These are phyloP conservation scores for Spisula solida DNA, from an alignment of 2,888 invertebrate genomes.

Conservation along the genomic window DNA sequence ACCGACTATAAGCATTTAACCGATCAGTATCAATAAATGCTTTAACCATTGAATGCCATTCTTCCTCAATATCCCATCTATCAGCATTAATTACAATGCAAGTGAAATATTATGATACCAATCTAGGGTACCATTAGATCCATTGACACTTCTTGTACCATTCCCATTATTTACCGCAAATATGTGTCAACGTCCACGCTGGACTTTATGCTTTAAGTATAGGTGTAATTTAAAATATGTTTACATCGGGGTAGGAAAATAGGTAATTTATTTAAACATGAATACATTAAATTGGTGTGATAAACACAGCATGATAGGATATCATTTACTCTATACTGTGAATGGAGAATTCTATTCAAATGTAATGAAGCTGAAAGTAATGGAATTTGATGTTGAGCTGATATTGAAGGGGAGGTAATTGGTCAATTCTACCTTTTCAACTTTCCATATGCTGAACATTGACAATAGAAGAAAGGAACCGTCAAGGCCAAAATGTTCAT, in stretches of 20 bases:
- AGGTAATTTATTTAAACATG: constrained; percentile 30
- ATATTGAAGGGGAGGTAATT: constrained; percentile 9
- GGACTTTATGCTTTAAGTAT: constrained; percentile 4
- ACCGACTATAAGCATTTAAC: neutral
- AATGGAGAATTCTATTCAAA: constrained; percentile 14
- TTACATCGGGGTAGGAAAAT: constrained; percentile 22
- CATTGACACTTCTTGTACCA: neutral
- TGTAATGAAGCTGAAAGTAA: constrained; percentile 32
- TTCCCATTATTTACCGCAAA: constrained; percentile 36
- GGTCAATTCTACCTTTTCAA: neutral
- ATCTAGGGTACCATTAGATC: constrained; percentile 13
- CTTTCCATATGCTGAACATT: too few species aligned
- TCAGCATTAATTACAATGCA: neutral
- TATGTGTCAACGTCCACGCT: constrained; percentile 33
- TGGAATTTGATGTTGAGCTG: constrained; percentile 14
- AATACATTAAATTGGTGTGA: constrained; percentile 39
- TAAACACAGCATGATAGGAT: constrained; percentile 28
- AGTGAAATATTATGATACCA: neutral
- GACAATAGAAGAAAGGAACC: too few species aligned
- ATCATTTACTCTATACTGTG: constrained; percentile 27
- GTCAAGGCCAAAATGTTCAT: too few species aligned
- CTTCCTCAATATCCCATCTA: neutral
- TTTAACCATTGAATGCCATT: neutral
- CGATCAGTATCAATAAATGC: neutral
- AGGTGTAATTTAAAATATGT: constrained; percentile 35